Evolutionary conservation across 1,140 invertebrate species (phyloP), one percentile per base, ranked within the genome.

Genomic region (Lepidotrigona ventralis): DNA sequence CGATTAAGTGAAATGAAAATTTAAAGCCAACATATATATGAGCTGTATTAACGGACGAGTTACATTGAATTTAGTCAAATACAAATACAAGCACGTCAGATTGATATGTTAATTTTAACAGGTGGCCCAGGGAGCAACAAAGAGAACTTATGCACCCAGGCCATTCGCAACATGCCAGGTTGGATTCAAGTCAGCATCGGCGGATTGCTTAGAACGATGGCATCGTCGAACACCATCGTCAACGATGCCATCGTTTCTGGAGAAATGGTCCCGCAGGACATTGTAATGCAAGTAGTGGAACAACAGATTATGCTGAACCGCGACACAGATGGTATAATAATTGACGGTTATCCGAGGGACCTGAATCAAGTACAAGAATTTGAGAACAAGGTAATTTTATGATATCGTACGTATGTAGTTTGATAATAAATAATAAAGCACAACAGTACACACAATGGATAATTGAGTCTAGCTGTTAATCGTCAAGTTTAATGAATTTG

Each of bases 301-400:
- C 94, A 94, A 66, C 95, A 96, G 81, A 94, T 97, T 80, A 89
- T 92, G 0, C 92, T 95, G 0, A 95, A 96, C 82, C 94, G 91
- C 1, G 93, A 95, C 70, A 92, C 93, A 83, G 94, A 95, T 29
- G 98, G 98, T 21, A 96, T 98, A 80, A 95, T 99, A 73, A 96
- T 99, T 54, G 98, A 98, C 92, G 98, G 98, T 2, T 99, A 97
- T 93, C 98, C 98, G 0, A 95, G 98, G 73, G 97, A 98, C 89
- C 94, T 98, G 86, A 96, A 96, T 72, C 98, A 99, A 94, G 96
- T 97, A 82, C 95, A 96, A 66, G 95, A 96, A 88, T 99, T 98
- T 93, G 97, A 99, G 93, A 96, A 95, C 66, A 97, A 98, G 95
- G 98, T 98, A 91, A 70, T 58, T 58, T n/a, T 39, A 46, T 23